These are phyloP conservation scores for Paguma larvata DNA, from an alignment of 2,797 vertebrate species.

Conservation along the genomic window DNA sequence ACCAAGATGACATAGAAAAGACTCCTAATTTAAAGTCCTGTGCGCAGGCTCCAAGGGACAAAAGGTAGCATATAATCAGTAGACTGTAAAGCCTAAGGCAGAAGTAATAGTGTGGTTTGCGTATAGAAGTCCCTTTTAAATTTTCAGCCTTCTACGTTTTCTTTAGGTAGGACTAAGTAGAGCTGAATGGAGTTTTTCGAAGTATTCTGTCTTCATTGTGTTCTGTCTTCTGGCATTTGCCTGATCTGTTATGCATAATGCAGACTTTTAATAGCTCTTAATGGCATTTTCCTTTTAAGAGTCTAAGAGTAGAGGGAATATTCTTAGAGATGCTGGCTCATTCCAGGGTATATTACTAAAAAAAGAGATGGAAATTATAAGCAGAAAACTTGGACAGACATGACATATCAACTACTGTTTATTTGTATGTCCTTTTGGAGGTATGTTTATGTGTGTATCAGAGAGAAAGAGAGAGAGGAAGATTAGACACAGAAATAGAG, in stretches of 20 bases:
- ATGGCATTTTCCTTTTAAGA: conserved; percentile 12
- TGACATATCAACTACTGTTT: not conserved
- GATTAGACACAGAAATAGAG: not conserved
- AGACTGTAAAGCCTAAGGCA: not conserved
- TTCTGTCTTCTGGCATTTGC: not conserved
- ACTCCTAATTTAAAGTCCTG: not conserved
- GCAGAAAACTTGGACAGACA: not conserved
- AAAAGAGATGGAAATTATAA: not conserved
- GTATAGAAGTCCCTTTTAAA: not conserved
- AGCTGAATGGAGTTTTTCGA: not conserved
- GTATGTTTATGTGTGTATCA: not conserved
- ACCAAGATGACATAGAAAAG: not conserved
- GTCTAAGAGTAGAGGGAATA: not conserved
- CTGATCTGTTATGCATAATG: not conserved
- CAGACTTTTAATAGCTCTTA: not conserved
- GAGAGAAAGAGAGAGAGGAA: not conserved
- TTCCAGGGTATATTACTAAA: not conserved
- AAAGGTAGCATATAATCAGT: not conserved
- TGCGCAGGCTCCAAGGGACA: not conserved
- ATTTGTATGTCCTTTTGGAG: not conserved
- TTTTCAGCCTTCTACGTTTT: not conserved
- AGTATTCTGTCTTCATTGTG: not conserved
- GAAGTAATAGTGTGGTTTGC: not conserved
- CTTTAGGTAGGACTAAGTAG: not conserved
- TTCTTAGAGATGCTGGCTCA: conserved; percentile 16